These are phyloP conservation scores for Entomobrya multifasciata DNA, from an alignment of 2,888 invertebrate genomes.

Conservation along the genomic window DNA sequence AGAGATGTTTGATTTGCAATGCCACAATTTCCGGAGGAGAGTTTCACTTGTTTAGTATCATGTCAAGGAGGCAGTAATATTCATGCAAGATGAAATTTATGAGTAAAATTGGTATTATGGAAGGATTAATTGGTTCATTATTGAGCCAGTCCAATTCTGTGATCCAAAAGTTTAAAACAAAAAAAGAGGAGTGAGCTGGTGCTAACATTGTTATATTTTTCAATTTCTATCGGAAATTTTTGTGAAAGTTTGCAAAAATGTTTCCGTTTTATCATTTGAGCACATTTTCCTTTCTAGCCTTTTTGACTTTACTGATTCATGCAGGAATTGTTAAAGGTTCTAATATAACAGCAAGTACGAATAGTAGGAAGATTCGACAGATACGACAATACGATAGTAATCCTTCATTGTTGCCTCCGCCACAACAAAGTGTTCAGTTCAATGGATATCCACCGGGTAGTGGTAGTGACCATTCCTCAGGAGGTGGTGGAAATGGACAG, in stretches of 20 bases:
- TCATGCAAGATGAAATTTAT: not conserved
- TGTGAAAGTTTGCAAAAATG: slow-evolving; percentile 17
- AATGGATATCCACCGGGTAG: too few species aligned
- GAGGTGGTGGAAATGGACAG: too few species aligned
- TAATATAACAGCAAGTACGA: not conserved
- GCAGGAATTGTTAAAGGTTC: too few species aligned
- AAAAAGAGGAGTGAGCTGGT: not conserved
- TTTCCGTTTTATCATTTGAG: too few species aligned
- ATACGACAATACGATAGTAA: not conserved
- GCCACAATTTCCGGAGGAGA: not conserved
- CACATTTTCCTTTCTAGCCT: too few species aligned
- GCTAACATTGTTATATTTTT: not conserved
- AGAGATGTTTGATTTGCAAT: too few species aligned
- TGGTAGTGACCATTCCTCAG: too few species aligned
- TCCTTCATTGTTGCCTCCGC: too few species aligned
- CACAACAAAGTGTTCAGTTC: too few species aligned
- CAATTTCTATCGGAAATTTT: not conserved
- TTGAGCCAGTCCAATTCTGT: not conserved
- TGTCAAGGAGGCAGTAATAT: slow-evolving; percentile 25
- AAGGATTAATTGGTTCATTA: slow-evolving; percentile 2
- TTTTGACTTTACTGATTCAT: too few species aligned
- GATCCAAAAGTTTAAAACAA: not conserved
- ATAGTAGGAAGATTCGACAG: not conserved
- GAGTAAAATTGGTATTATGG: not conserved
- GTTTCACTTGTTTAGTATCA: slow-evolving; percentile 11